Conservation (phyloP, 1,140 invertebrate species). For the Drosophila jambulina region DNA sequence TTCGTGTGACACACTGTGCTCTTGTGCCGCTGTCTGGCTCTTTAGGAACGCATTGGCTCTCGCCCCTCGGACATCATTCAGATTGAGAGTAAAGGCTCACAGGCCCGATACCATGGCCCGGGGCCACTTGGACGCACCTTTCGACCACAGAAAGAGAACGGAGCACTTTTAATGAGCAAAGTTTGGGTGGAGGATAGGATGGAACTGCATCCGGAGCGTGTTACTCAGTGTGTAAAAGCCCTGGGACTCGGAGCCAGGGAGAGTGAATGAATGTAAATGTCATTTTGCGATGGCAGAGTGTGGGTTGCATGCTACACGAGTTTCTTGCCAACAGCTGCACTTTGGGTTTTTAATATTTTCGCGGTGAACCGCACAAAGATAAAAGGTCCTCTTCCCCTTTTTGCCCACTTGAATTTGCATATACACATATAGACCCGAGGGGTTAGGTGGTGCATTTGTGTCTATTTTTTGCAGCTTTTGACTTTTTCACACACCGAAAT, state of each 20-base stretch:
- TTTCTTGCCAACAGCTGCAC: constrained; percentile 59
- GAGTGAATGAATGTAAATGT: constrained; percentile 57
- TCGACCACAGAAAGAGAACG: constrained; percentile 16
- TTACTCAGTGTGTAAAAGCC: constrained; percentile 21
- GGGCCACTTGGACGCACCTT: constrained; percentile 57
- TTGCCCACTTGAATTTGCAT: constrained; percentile 28
- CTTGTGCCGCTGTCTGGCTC: constrained; percentile 46
- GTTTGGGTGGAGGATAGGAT: constrained; percentile 37
- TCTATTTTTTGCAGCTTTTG: constrained; percentile 54
- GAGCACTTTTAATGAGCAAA: constrained; percentile 62
- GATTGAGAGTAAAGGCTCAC: constrained; percentile 62
- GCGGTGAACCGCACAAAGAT: constrained; percentile 37
- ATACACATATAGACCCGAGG: constrained; percentile 6
- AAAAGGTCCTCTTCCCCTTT: constrained; percentile 32
- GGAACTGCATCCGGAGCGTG: constrained; percentile 14
- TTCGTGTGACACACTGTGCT: constrained; percentile 1
- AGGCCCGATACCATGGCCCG: constrained; percentile 35
- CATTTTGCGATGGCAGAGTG: constrained; percentile 26
- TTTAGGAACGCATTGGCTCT: constrained; percentile 54
- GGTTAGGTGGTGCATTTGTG: constrained; percentile 39
- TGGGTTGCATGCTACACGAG: constrained; percentile 34
- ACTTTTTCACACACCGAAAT: constrained; percentile 51
- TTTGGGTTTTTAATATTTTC: constrained; percentile 61
- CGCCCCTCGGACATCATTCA: constrained; percentile 23
- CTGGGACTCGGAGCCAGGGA: not conserved